These are phyloP conservation scores for Drosophila pegasa DNA, from an alignment of 2,888 invertebrate species.

Conservation along the genomic window DNA sequence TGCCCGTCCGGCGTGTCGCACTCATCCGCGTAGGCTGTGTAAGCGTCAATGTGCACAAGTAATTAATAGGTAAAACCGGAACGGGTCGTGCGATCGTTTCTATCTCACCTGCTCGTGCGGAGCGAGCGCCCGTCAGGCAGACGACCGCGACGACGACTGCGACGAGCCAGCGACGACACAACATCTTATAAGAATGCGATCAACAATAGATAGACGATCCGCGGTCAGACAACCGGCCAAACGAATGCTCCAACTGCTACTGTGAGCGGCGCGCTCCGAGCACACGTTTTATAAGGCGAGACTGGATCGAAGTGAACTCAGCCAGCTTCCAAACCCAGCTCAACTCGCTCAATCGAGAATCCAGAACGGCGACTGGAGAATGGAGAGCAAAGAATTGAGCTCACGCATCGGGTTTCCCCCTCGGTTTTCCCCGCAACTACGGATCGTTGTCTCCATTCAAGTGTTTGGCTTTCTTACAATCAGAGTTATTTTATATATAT, in stretches of 20 bases:
- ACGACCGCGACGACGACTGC: constrained; percentile 24
- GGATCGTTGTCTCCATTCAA: not conserved
- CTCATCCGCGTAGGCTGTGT: constrained; percentile 67
- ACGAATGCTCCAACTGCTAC: constrained; percentile 49
- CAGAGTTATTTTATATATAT: not conserved
- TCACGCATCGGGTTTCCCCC: constrained; percentile 19
- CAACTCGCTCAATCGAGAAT: constrained; percentile 18
- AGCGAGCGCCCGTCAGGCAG: constrained; percentile 38
- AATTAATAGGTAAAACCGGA: constrained; percentile 38
- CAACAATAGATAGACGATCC: not conserved
- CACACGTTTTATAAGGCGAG: constrained; percentile 38
- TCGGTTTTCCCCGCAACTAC: constrained; percentile 16
- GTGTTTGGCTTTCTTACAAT: constrained; percentile 10
- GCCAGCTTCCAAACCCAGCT: constrained; percentile 11
- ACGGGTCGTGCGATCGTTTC: constrained; percentile 39
- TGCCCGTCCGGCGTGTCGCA: constrained; percentile 64
- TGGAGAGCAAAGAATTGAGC: constrained; percentile 9
- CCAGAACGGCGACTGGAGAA: constrained; percentile 1
- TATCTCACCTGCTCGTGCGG: constrained; percentile 60
- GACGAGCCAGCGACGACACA: constrained; percentile 21
- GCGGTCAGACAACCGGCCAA: constrained; percentile 26
- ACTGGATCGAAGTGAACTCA: not conserved
- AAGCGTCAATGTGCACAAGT: constrained; percentile 31
- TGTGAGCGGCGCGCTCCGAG: constrained; percentile 32
- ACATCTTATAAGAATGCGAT: constrained; percentile 24